These are phyloP conservation scores for Callipepla californica DNA, from an alignment of 2,113 vertebrate genomes.

Conservation along the genomic window DNA sequence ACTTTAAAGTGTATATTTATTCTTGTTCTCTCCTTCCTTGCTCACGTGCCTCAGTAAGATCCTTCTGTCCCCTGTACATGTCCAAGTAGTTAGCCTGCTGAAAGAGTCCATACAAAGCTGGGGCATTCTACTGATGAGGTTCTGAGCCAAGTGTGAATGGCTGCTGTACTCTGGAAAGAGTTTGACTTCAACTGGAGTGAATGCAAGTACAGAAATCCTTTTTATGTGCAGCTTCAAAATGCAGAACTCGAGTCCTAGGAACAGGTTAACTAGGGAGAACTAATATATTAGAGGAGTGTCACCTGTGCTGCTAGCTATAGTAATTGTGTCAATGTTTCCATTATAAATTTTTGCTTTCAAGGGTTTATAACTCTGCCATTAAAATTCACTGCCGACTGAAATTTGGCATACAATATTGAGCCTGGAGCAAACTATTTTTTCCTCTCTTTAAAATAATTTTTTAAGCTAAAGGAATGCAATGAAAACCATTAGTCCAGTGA, in stretches of 20 bases:
- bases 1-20: neutral
- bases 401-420: conserved; percentile 55
- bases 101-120: neutral
- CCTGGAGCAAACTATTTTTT: conserved; percentile 42
- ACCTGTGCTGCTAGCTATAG: conserved; percentile 60
- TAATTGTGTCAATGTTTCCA: conserved; percentile 68
- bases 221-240: neutral
- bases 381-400: conserved; percentile 63
- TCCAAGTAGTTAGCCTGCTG: neutral
- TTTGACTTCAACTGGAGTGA: neutral
- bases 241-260: neutral
- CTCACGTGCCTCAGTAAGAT: neutral
- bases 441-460: neutral
- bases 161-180: neutral
- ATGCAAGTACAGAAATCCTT: neutral
- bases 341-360: conserved; percentile 58
- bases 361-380: conserved; percentile 64
- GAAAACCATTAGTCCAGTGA: conserved; percentile 63
- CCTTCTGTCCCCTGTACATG: neutral
- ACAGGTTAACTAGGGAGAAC: conserved; percentile 41
- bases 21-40: neutral
- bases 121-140: neutral
- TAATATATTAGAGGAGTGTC: conserved; percentile 27
- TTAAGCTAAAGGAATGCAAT: conserved; percentile 50
- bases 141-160: neutral